phyloP scores from a whole-genome alignment of 2,113 vertebrate genomes.

The Cranoglanis bouderius region DNA sequence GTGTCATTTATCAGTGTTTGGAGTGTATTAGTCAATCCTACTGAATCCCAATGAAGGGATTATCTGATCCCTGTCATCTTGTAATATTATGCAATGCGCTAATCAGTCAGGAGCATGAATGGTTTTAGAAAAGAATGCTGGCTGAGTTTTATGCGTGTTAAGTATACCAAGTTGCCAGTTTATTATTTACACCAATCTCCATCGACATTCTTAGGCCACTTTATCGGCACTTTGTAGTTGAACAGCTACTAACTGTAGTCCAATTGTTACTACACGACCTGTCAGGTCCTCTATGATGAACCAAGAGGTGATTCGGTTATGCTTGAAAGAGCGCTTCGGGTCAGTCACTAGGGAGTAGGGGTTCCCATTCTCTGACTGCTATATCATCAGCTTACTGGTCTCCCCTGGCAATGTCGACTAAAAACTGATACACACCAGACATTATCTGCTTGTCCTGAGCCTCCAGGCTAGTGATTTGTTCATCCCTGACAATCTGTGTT shows the following conservation, averaged over 20 bases:
- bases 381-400: neutral
- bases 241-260: too few species aligned
- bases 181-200: neutral
- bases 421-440: neutral
- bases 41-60: neutral
- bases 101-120: neutral
- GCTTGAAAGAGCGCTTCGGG: neutral
- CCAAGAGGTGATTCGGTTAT: neutral
- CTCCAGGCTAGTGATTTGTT: neutral
- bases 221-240: neutral
- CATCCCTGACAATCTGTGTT: neutral
- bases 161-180: neutral
- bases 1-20: neutral
- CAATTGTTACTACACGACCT: neutral
- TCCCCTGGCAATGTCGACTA: neutral
- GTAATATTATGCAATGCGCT: neutral
- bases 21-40: neutral
- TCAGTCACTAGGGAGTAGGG: neutral
- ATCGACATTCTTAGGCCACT: too few species aligned
- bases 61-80: neutral
- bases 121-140: neutral
- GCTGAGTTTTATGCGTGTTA: neutral
- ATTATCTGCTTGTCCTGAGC: neutral
- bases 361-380: neutral
- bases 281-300: neutral